A percentile compares a stretch with the other conserved stretches of the same genome.
These are phyloP conservation scores for Conus canariensis DNA, from an alignment of 2,888 invertebrate genomes.

Conservation along the genomic window DNA sequence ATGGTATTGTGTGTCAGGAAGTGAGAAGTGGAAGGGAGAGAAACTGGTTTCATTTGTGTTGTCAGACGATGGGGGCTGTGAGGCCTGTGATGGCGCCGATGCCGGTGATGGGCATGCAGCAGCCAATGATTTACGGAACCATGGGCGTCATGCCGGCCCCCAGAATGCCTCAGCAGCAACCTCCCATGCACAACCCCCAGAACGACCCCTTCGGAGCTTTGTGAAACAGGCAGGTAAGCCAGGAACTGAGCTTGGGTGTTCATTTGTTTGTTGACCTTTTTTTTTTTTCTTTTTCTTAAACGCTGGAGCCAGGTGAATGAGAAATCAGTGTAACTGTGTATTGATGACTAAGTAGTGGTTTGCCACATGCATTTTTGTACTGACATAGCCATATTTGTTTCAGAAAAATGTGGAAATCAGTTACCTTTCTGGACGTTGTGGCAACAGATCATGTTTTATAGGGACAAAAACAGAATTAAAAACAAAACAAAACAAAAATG, in stretches of 20 bases:
- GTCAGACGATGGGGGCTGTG: slow-evolving; percentile 54
- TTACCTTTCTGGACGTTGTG: no score
- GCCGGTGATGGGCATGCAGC: slow-evolving; percentile 54
- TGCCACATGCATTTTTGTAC: not conserved
- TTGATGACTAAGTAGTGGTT: not conserved
- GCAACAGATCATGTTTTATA: no score
- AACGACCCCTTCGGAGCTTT: slow-evolving; percentile 74
- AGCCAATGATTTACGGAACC: slow-evolving; percentile 51
- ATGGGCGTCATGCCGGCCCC: slow-evolving; percentile 38
- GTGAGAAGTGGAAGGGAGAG: no score
- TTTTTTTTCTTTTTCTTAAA: no score
- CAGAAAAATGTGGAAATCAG: no score
- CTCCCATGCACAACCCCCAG: slow-evolving; percentile 58
- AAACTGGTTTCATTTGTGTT: not conserved
- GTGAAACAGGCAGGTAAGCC: slow-evolving; percentile 56
- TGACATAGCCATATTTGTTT: no score
- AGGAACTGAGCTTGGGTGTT: not conserved
- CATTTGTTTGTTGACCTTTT: not conserved
- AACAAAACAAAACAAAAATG: no score
- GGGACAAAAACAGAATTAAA: no score
- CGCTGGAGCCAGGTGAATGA: no score
- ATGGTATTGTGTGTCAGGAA: no score
- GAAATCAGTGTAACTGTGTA: no score
- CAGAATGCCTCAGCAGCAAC: slow-evolving; percentile 54
- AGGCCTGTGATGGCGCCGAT: slow-evolving; percentile 55